These are phyloP conservation scores for Drosophila trapezifrons DNA, from an alignment of 1,140 invertebrate species.

Conservation along the genomic window DNA sequence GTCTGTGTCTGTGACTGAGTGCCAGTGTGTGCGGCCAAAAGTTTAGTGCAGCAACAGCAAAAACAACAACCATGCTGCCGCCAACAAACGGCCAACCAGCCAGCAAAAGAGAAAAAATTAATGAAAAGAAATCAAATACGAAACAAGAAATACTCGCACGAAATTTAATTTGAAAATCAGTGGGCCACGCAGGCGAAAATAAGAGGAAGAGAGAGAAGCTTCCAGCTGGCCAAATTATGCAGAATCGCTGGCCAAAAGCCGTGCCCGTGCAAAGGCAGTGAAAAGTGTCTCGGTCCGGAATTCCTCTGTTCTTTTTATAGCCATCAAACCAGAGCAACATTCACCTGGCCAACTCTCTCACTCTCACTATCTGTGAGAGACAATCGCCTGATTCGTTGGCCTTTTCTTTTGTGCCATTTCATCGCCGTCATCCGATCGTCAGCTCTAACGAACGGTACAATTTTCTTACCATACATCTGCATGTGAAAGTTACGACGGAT, in stretches of 20 bases:
- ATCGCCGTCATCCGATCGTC: constrained; percentile 43
- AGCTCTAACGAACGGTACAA: constrained; percentile 64
- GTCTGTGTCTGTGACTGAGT: constrained; percentile 19
- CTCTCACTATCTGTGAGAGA: constrained; percentile 52
- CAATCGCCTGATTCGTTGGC: constrained; percentile 33
- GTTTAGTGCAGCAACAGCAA: constrained; percentile 69
- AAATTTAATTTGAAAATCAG: constrained; percentile 58
- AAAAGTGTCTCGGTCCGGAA: constrained; percentile 47
- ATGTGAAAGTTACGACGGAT: constrained; percentile 73
- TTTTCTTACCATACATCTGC: constrained; percentile 48
- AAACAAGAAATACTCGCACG: constrained; percentile 12
- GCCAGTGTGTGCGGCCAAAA: constrained; percentile 54
- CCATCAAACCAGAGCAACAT: constrained; percentile 20
- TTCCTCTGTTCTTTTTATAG: constrained; percentile 16
- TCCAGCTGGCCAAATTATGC: constrained; percentile 24
- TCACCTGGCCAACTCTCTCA: constrained; percentile 33
- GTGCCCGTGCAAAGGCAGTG: constrained; percentile 5
- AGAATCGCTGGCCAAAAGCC: constrained; percentile 12
- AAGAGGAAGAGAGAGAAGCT: constrained; percentile 25
- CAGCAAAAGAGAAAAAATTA: constrained; percentile 56
- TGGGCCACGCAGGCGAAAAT: constrained; percentile 65
- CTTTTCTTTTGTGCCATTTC: constrained; percentile 56
- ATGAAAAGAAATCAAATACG: constrained; percentile 71
- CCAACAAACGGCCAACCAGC: constrained; percentile 41
- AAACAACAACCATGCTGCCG: constrained; percentile 26